Percentiles rank a stretch among this genome's conserved stretches.
Evolutionary conservation across 2,797 vertebrate genomes (phyloP).

Genomic region (Ctenopoma multispine): DNA sequence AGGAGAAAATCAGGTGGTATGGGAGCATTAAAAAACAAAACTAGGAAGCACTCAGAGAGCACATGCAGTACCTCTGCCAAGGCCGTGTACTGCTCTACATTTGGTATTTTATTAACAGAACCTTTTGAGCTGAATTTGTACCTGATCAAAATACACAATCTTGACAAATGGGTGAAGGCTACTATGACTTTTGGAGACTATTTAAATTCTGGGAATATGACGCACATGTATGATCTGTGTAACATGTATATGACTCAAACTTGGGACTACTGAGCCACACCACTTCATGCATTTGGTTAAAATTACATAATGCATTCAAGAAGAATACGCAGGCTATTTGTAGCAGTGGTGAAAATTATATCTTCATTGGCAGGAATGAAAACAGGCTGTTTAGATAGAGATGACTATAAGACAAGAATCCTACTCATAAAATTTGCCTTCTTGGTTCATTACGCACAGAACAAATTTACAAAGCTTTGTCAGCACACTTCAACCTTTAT

Average conservation of each 20-base stretch:
- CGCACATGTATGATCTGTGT: background rate
- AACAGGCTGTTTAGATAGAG: background rate
- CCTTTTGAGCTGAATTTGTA: constrained; percentile 22
- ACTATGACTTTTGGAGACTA: background rate
- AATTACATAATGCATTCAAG: background rate
- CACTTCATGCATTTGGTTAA: background rate
- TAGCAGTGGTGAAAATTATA: background rate
- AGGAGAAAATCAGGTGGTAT: constrained; percentile 32
- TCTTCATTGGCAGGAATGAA: background rate
- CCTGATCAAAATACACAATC: constrained; percentile 15
- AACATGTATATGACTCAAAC: constrained; percentile 5
- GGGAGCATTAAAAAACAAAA: constrained; percentile 33
- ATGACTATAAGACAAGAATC: too few relatives aligned
- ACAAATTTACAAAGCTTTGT: background rate
- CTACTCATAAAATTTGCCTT: too few relatives aligned
- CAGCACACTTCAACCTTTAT: too few relatives aligned
- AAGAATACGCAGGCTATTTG: constrained; percentile 1
- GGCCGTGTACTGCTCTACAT: constrained; percentile 7
- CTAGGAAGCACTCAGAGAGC: constrained; percentile 6
- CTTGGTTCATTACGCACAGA: background rate
- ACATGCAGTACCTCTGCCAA: background rate
- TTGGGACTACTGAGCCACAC: background rate
- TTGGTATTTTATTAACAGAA: constrained; percentile 21
- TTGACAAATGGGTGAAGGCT: constrained; percentile 16
- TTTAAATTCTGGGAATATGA: constrained; percentile 10